Base-by-base conservation (phyloP, 2,113 vertebrate genomes). In the Atrichornis clamosus region DNA sequence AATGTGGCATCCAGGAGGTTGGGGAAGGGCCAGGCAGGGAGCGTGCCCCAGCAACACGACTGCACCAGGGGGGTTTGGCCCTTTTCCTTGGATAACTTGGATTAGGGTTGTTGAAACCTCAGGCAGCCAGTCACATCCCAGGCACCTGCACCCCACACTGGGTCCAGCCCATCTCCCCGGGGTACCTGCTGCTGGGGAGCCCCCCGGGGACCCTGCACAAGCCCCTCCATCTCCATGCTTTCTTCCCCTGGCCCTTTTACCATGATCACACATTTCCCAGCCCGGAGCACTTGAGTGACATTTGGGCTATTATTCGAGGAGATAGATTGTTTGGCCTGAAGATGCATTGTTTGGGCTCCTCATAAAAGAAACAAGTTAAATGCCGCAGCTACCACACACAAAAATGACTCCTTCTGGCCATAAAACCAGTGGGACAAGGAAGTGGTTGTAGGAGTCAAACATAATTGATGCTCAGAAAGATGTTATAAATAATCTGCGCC, bases 341-440 rank as follows among this genome's bases (percentile, higher is more conserved):
- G 94, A 95, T 96, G 91, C 96, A 96, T 97, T 97, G 97, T 98
- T 97, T 98, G 97, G 96, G 82, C 79, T 91, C 67, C 94, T 95
- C 91, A 97, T 97, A 96, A 98, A 98, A 98, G 96, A 96, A 96
- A 92, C 75, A 85, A 96, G 88, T 97, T 95, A 97, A 97, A 94
- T 81, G 84, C 94, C 49, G 2, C 94, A 53, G 90, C 92, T 89
- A 94, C 93, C 94, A 90, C 80, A 95, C 93, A 95, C 96, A 93
- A 96, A 97, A 96, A 90, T 96, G 73, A 93, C 79, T 97, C 97
- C 95, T 94, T 70, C 93, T 96, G 93, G 72, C 95, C 91, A 83
- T 97, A 97, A 96, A 96, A 96, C 95, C 96, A 94, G 93, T 78
- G 86, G 94, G 94, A 96, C 91, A 94, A 95, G 94, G 96, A 97